Evolutionary conservation across 2,113 vertebrate species (phyloP).

Genomic region (Parotia lawesii): DNA sequence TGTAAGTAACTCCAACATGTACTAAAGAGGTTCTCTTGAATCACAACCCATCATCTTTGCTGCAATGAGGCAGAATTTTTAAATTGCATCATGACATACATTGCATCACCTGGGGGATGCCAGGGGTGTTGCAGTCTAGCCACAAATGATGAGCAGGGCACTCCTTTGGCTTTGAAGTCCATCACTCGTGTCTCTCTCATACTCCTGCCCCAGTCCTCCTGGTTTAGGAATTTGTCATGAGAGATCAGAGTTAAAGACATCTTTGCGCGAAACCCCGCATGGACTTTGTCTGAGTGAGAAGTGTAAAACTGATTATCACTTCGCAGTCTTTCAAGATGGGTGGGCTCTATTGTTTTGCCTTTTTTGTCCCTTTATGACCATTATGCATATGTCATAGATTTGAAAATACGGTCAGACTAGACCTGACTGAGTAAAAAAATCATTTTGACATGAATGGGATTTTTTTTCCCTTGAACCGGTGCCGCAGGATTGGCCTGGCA

Average conservation of each 20-base stretch:
- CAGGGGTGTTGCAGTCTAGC: not conserved
- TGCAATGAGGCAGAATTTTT: not conserved
- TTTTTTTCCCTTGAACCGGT: not conserved
- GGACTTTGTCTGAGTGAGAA: not conserved
- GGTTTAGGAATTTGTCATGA: not conserved
- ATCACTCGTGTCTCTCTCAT: not conserved
- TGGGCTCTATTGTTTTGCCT: not conserved
- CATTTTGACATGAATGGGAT: not conserved
- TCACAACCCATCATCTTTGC: not conserved
- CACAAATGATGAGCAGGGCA: not conserved
- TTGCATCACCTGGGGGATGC: not conserved
- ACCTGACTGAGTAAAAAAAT: not conserved
- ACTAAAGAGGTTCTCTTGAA: not conserved
- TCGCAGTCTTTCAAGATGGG: not conserved
- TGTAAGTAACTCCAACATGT: fast-evolving
- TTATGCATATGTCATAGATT: not conserved
- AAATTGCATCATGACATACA: not conserved
- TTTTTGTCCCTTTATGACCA: not conserved
- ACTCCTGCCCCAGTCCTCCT: not conserved
- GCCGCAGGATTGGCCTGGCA: not conserved
- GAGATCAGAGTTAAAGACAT: not conserved
- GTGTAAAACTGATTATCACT: not conserved
- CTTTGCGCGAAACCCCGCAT: not conserved
- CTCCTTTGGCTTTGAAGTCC: not conserved
- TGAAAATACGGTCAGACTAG: not conserved